Percentiles rank a stretch among this genome's conserved stretches.
phyloP scores from a whole-genome alignment of 2,113 vertebrate species.

The Salvelinus fontinalis region DNA sequence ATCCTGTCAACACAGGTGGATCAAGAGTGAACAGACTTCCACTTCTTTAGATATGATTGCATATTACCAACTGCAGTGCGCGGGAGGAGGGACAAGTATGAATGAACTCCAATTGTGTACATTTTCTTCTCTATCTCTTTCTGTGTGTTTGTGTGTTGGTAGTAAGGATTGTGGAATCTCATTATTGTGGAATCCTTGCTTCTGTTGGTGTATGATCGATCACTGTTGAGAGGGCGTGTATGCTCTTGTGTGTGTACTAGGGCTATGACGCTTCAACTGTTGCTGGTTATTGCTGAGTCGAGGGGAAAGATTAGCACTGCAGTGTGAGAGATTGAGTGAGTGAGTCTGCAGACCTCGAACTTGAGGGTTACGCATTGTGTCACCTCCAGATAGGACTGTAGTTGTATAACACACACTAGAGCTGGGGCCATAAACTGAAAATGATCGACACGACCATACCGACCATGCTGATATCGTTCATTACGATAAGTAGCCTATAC shows the following conservation, averaged over 20 bases:
- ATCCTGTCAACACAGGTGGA: too few relatives aligned
- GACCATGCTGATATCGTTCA: too few relatives aligned
- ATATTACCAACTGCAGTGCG: too few relatives aligned
- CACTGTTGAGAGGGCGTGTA: conserved; percentile 14
- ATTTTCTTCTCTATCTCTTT: neutral
- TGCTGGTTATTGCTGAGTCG: conserved; percentile 27
- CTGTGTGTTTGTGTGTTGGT: neutral
- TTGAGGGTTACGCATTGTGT: conserved; percentile 7
- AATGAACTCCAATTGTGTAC: conserved; percentile 1
- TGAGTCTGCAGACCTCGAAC: neutral
- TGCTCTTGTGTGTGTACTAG: conserved; percentile 1
- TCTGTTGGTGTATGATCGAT: conserved; percentile 1
- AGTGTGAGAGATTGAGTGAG: neutral
- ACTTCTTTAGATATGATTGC: too few relatives aligned
- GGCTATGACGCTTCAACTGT: conserved; percentile 14
- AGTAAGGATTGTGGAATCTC: neutral
- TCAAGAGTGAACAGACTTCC: too few relatives aligned
- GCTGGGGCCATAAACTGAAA: too few relatives aligned
- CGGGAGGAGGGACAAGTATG: too few relatives aligned
- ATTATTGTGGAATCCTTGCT: neutral
- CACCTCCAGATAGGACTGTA: neutral
- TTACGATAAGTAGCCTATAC: too few relatives aligned
- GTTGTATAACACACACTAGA: conserved; percentile 24
- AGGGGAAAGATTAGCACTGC: conserved; percentile 23
- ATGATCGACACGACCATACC: too few relatives aligned